Conservation (phyloP, 2,797 vertebrate genomes). For the Natrix natrix region DNA sequence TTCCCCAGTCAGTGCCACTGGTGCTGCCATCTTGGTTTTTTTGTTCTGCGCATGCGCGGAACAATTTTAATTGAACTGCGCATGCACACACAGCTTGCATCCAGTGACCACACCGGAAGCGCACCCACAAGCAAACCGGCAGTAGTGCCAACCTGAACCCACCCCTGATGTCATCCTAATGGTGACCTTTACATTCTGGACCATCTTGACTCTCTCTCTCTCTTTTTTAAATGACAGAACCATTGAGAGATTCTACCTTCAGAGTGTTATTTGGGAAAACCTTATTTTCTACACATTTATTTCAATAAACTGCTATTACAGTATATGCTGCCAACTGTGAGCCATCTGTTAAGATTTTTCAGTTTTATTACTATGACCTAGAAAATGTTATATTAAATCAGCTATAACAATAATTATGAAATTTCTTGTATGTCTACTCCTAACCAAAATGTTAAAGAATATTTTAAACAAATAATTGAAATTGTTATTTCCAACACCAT, state of each 20-base stretch:
- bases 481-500: background rate
- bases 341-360: constrained; percentile 46
- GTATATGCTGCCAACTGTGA: constrained; percentile 29
- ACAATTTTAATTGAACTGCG: too few relatives aligned
- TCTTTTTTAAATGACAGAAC: constrained; percentile 24
- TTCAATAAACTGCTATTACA: constrained; percentile 44
- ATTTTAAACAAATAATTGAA: background rate
- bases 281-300: constrained; percentile 29
- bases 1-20: too few relatives aligned
- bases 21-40: too few relatives aligned
- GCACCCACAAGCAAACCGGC: too few relatives aligned
- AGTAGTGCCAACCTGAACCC: too few relatives aligned
- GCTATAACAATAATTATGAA: background rate
- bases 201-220: background rate
- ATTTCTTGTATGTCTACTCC: background rate
- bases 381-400: constrained; percentile 31
- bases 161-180: background rate
- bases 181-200: background rate
- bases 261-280: constrained; percentile 28
- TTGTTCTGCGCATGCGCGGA: too few relatives aligned
- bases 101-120: too few relatives aligned
- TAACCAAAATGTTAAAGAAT: background rate
- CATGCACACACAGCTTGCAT: too few relatives aligned
- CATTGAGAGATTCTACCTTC: constrained; percentile 1
- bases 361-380: constrained; percentile 33